These are phyloP conservation scores for Ephestia elutella DNA, from an alignment of 1,140 invertebrate species.

Conservation along the genomic window DNA sequence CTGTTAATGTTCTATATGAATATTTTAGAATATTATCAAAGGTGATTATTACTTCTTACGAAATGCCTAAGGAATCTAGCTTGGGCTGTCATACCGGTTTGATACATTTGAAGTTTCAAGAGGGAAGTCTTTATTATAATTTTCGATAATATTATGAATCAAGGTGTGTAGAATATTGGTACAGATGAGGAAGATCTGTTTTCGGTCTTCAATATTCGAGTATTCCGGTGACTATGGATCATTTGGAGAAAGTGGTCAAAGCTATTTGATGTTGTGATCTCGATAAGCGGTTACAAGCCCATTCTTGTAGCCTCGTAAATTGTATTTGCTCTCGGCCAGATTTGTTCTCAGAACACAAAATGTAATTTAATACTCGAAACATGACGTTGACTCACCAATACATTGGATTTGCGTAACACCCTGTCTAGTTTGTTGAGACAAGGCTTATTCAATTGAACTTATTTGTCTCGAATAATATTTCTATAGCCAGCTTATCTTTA, in stretches of 20 bases:
- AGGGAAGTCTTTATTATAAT: not conserved
- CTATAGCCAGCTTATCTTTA: constrained; percentile 11
- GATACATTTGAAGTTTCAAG: constrained; percentile 5
- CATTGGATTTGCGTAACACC: constrained; percentile 31
- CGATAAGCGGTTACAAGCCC: constrained; percentile 38
- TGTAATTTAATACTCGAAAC: constrained; percentile 51
- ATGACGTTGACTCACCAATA: constrained; percentile 43
- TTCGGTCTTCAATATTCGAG: constrained; percentile 11
- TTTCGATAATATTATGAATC: too few species aligned
- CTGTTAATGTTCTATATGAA: constrained; percentile 27
- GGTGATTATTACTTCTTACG: constrained; percentile 21
- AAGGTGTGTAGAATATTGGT: too few species aligned
- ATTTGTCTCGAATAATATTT: constrained; percentile 2
- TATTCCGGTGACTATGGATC: constrained; percentile 9
- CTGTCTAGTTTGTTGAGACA: constrained; percentile 14
- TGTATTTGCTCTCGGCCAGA: constrained; percentile 31
- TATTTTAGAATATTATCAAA: constrained; percentile 29
- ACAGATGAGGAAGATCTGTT: constrained; percentile 17
- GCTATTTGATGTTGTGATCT: constrained; percentile 31
- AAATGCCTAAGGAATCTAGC: constrained; percentile 18
- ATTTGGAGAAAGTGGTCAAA: constrained; percentile 31
- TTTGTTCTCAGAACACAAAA: constrained; percentile 37
- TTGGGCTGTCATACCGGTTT: constrained; percentile 16
- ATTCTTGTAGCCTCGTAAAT: constrained; percentile 45
- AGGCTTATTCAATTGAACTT: constrained; percentile 12